These are phyloP conservation scores for Buceros bicornis DNA, from an alignment of 2,797 vertebrate species.

Conservation along the genomic window DNA sequence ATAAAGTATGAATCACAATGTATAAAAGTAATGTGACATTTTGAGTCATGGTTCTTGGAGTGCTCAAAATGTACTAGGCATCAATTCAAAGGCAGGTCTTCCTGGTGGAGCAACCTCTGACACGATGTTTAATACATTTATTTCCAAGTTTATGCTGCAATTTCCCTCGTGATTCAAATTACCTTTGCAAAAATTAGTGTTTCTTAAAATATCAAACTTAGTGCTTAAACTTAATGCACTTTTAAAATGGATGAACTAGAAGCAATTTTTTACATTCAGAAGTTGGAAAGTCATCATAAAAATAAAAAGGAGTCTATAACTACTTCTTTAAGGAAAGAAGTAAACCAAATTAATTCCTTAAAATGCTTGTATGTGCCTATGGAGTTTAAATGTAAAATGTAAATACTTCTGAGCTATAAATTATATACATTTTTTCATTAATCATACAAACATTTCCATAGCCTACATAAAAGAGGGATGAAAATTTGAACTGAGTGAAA, in stretches of 20 bases:
- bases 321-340: background rate
- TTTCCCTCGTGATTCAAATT: background rate
- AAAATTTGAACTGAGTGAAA: constrained; percentile 4
- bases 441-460: background rate
- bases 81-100: background rate
- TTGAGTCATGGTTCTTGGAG: background rate
- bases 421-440: background rate
- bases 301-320: background rate
- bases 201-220: background rate
- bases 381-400: background rate
- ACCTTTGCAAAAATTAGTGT: background rate
- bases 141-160: background rate
- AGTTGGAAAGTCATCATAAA: background rate
- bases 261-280: background rate
- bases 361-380: background rate
- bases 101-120: background rate
- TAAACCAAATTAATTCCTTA: background rate
- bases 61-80: background rate
- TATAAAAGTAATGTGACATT: background rate
- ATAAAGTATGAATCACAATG: background rate
- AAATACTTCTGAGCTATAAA: background rate
- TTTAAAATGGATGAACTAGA: background rate
- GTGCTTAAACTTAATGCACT: background rate
- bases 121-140: background rate
- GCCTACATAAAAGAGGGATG: background rate